These are phyloP conservation scores for Rhynchomys soricoides DNA, from an alignment of 2,113 vertebrate genomes.

Conservation along the genomic window DNA sequence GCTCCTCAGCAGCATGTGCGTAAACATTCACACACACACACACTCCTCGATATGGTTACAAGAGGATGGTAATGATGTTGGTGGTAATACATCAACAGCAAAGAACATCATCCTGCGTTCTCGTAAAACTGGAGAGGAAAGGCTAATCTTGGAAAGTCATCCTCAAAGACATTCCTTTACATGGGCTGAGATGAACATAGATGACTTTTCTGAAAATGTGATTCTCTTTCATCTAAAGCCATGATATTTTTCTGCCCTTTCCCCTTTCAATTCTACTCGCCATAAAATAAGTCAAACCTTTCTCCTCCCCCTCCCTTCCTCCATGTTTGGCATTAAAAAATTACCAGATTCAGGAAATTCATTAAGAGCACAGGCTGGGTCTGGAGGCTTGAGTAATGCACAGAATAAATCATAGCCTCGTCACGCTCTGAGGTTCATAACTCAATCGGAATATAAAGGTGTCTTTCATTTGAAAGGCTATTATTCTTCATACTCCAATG, in stretches of 20 bases:
- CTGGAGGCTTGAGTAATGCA: not conserved
- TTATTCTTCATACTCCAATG: conserved; percentile 68
- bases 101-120: not conserved
- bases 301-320: not conserved
- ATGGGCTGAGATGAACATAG: not conserved
- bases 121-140: not conserved
- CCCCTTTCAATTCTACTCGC: conserved; percentile 43
- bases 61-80: not conserved
- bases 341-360: conserved; percentile 40
- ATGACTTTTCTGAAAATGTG: conserved; percentile 1
- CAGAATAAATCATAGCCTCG: not conserved
- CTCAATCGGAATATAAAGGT: conserved; percentile 69
- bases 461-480: conserved; percentile 71
- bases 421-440: conserved; percentile 49
- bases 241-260: not conserved
- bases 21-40: not conserved
- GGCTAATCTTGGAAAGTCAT: not conserved
- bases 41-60: not conserved
- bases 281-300: conserved; percentile 31
- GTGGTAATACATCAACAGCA: not conserved
- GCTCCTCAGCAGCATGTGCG: not conserved
- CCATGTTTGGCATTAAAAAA: not conserved
- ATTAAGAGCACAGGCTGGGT: conserved; percentile 30
- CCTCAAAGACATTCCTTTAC: not conserved
- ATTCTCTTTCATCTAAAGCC: not conserved